Evolutionary conservation across 2,888 invertebrate genomes (phyloP).

Genomic region (Bombylius major): DNA sequence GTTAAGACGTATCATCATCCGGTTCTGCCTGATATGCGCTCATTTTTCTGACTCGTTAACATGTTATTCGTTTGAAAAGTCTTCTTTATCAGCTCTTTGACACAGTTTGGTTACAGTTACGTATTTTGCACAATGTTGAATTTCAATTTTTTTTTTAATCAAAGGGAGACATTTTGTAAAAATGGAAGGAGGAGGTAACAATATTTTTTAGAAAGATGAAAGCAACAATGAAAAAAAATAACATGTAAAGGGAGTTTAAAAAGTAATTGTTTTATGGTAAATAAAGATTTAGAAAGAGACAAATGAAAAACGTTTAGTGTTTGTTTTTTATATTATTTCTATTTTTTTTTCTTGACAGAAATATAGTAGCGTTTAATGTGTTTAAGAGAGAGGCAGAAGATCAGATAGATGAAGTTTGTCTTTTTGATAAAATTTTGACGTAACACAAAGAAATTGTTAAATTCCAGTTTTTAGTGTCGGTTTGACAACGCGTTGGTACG

Average conservation of each 20-base stretch:
- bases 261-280: neutral
- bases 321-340: too few species aligned
- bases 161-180: neutral
- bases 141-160: neutral
- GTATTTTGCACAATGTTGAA: too few species aligned
- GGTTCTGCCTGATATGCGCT: neutral
- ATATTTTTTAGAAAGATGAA: neutral
- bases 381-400: too few species aligned
- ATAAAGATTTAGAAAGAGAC: conserved; percentile 1
- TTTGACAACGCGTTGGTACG: conserved; percentile 20
- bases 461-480: conserved; percentile 18
- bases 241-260: neutral
- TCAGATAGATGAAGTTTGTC: neutral
- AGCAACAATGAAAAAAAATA: neutral
- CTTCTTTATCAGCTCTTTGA: too few species aligned
- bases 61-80: neutral
- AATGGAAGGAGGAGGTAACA: neutral
- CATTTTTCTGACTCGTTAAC: neutral
- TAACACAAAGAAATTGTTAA: conserved; percentile 7
- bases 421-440: conserved; percentile 3
- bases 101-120: neutral
- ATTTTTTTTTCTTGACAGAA: too few species aligned
- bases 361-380: too few species aligned
- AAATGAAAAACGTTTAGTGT: neutral
- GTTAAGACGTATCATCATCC: neutral